Conservation (phyloP, 2,113 vertebrate species). For the Ovibos moschatus region DNA sequence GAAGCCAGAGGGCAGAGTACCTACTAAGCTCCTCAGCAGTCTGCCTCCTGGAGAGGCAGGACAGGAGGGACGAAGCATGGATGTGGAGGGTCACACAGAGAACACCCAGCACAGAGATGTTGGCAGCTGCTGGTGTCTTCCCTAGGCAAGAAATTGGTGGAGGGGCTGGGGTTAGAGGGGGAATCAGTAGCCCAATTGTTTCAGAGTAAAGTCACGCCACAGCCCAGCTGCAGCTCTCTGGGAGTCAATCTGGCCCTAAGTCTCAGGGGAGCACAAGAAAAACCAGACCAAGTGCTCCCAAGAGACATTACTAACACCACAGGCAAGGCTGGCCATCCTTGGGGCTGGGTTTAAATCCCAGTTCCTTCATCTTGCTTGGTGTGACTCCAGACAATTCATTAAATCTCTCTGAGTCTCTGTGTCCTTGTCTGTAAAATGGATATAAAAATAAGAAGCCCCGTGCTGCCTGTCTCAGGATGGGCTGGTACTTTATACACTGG, state of each 20-base stretch:
- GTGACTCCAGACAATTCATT: background rate
- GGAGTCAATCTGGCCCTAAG: background rate
- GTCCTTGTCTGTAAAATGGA: background rate
- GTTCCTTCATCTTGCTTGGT: background rate
- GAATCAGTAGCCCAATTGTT: background rate
- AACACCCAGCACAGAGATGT: background rate
- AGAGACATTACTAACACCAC: background rate
- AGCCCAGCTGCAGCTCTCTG: background rate
- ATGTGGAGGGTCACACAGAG: background rate
- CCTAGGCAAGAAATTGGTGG: background rate
- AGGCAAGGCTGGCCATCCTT: background rate
- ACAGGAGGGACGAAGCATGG: background rate
- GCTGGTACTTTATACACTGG: background rate
- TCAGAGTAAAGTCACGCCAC: background rate
- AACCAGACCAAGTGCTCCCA: background rate
- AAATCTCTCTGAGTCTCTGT: background rate
- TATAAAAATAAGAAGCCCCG: background rate
- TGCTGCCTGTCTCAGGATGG: background rate
- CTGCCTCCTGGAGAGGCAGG: background rate
- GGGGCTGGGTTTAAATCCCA: background rate
- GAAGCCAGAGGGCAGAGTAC: background rate
- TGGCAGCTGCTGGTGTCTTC: background rate
- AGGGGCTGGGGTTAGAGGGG: background rate
- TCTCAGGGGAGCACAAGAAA: background rate
- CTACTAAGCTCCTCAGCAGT: background rate